Conservation (phyloP, 1,140 invertebrate species). For the Oryctes rhinoceros region DNA sequence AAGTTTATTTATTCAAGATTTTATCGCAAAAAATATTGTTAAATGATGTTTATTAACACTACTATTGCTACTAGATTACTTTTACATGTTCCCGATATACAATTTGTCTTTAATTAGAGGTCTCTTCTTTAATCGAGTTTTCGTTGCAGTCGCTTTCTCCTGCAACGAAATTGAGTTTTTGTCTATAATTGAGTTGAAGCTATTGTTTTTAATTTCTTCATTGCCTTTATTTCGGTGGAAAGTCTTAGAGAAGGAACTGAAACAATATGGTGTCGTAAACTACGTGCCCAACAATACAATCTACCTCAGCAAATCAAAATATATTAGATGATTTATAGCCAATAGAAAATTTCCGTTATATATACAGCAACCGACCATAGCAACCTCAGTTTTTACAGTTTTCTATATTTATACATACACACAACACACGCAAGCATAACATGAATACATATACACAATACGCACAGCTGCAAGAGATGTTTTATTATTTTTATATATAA, state of each 20-base stretch:
- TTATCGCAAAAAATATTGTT: constrained; percentile 39
- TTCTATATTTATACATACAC: constrained; percentile 44
- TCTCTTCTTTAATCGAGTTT: not conserved
- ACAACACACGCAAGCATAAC: constrained; percentile 37
- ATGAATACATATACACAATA: constrained; percentile 27
- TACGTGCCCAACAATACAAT: constrained; percentile 57
- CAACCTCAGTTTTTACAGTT: constrained; percentile 50
- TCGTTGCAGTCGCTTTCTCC: constrained; percentile 26
- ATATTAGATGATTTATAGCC: constrained; percentile 56
- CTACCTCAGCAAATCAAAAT: constrained; percentile 61
- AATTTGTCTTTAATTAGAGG: constrained; percentile 8
- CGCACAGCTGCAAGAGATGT: constrained; percentile 27
- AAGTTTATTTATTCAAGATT: constrained; percentile 42
- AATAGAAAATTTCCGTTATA: constrained; percentile 58
- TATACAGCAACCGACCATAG: constrained; percentile 56
- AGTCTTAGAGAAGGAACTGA: constrained; percentile 54
- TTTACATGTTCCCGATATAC: constrained; percentile 27
- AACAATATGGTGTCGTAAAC: constrained; percentile 57
- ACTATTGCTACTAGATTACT: constrained; percentile 37
- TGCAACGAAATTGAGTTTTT: not conserved
- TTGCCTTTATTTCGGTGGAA: constrained; percentile 52
- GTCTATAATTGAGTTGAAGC: not conserved
- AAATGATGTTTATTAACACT: constrained; percentile 30
- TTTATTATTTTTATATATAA: constrained; percentile 37
- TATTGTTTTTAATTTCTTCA: constrained; percentile 15